Evolutionary conservation across 2,888 invertebrate genomes (phyloP), one percentile per base, ranked within the genome.

Genomic region (Imbricaverruca yamaguchii): DNA sequence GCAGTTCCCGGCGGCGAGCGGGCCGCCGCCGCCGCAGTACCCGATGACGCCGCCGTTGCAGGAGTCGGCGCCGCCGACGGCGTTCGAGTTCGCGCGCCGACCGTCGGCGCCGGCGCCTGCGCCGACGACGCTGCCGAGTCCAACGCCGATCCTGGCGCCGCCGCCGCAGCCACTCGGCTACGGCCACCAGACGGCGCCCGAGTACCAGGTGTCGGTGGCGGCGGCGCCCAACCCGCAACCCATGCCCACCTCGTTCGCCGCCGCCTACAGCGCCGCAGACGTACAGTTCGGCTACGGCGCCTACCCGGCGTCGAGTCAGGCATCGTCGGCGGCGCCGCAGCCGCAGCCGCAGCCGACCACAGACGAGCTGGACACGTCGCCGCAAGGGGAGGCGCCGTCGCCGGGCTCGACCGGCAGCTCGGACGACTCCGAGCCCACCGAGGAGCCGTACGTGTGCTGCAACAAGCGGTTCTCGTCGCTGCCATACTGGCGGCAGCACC

Each of bases 401-500:
- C 69, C 69, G 6, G 69, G 39, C 25, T 69, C 69, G 13, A 15
- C 39, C 39, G 21, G 39, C 39, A 69, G 69, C 83, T 84, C 25
- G 84, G 86, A 81, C 84, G 84, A 55, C 84, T 84, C 25, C 84
- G 89, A 89, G 18, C 89, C 89, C 85, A 53, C 61, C 56, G 82
- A 82, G 77, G 80, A 80, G 63, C 63, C 61, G 87, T 95, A 95
- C 87, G 90, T 91, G 86, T 92, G 93, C 86, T 96, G 95, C 88
- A 91, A 93, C 87, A 95, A 95, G 87, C 88, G 91, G 74, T 95
- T 95, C 88, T 93, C 93, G 87, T 93, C 93, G 85, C 92, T 93
- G 80, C 95, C 95, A 87, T 95, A 95, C 87, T 89, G 95, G 82
- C 95, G 95, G 81, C 95, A 95, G 87, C 95, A 96, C 88, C 94